Percentiles rank a stretch among this genome's conserved stretches.
phyloP scores from a whole-genome alignment of 2,113 vertebrate genomes.

The Nymphicus hollandicus region DNA sequence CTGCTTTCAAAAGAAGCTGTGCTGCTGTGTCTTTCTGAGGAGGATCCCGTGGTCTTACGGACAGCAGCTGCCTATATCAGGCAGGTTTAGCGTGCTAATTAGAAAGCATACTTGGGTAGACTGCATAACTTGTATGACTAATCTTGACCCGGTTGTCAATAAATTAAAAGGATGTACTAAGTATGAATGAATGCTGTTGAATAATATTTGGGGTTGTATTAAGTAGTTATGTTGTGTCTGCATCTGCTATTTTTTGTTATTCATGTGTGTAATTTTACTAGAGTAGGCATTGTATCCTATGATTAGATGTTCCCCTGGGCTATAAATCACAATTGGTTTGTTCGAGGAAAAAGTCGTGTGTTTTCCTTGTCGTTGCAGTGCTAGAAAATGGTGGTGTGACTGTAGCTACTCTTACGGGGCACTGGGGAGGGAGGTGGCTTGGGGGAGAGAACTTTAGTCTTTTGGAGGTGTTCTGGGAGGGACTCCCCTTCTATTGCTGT shows the following conservation, averaged over 20 bases:
- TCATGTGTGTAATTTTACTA: neutral
- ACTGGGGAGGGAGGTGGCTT: neutral
- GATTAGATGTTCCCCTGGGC: neutral
- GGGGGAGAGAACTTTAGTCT: neutral
- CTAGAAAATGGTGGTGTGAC: neutral
- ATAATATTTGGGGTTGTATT: neutral
- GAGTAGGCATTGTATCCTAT: neutral
- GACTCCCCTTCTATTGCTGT: neutral
- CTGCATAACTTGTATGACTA: neutral
- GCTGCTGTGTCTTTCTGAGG: neutral
- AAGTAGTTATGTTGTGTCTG: neutral
- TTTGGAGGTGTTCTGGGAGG: neutral
- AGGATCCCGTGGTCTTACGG: neutral
- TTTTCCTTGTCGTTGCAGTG: neutral
- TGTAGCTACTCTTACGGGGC: neutral
- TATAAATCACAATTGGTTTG: neutral
- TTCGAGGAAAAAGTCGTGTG: neutral
- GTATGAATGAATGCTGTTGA: neutral
- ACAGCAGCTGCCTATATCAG: neutral
- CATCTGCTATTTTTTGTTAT: neutral
- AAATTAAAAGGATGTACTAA: neutral
- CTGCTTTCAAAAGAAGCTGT: neutral
- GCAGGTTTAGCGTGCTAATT: neutral
- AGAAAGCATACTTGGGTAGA: neutral
- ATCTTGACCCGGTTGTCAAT: neutral